A percentile compares a stretch with the other conserved stretches of the same genome.
These are phyloP conservation scores for Buceros bicornis DNA, from an alignment of 2,797 vertebrate species.

Conservation along the genomic window DNA sequence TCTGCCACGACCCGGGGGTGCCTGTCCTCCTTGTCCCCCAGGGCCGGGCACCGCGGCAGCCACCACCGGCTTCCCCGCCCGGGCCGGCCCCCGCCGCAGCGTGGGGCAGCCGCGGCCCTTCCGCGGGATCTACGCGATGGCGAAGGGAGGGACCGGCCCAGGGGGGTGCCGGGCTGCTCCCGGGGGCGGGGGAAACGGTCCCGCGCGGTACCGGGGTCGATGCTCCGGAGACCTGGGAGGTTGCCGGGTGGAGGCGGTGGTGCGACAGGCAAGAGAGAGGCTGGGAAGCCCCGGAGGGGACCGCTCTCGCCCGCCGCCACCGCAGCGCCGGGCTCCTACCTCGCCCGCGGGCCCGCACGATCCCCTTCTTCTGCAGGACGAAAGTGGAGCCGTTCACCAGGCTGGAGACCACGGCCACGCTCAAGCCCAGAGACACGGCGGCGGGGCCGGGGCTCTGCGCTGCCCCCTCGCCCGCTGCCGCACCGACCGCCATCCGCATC, in stretches of 20 bases:
- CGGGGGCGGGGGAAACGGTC: not conserved
- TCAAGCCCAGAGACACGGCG: slow-evolving; percentile 83
- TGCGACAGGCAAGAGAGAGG: not conserved
- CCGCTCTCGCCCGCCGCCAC: not conserved
- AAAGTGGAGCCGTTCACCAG: slow-evolving; percentile 96
- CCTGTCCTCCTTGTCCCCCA: not conserved
- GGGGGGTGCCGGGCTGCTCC: not conserved
- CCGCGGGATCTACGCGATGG: not conserved
- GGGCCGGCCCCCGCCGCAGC: not conserved
- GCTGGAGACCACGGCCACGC: slow-evolving; percentile 90
- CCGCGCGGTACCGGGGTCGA: not conserved
- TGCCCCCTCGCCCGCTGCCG: slow-evolving; percentile 65
- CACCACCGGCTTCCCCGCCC: no score
- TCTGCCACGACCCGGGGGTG: not conserved
- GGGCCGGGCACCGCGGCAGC: not conserved
- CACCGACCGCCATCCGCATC: slow-evolving; percentile 65
- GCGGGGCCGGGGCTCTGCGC: slow-evolving; percentile 74
- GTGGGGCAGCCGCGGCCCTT: not conserved
- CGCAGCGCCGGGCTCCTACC: slow-evolving; percentile 79
- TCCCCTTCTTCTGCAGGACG: slow-evolving; percentile 95
- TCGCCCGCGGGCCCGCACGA: slow-evolving; percentile 88
- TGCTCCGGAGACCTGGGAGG: not conserved
- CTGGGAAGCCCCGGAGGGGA: not conserved
- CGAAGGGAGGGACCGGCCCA: not conserved
- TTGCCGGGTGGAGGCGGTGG: not conserved